phyloP scores from a whole-genome alignment of 2,113 vertebrate genomes.

The Serilophus lunatus region DNA sequence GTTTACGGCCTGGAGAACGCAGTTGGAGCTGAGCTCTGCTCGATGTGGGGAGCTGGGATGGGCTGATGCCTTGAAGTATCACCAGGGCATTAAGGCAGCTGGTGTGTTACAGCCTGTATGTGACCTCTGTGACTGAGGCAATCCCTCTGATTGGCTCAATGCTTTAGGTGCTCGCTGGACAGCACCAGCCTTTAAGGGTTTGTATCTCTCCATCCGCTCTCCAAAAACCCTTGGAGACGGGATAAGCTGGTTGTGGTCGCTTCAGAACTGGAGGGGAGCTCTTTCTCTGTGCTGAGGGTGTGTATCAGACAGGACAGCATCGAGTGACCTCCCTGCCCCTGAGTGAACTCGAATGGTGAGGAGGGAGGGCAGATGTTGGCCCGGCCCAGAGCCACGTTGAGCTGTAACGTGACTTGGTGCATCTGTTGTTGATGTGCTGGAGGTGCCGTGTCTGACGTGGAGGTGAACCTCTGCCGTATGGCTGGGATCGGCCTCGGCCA shows the following conservation, averaged over 20 bases:
- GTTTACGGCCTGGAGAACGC: not conserved
- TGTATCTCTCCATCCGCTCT: not conserved
- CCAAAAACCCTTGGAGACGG: not conserved
- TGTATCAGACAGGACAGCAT: no score
- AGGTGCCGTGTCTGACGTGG: not conserved
- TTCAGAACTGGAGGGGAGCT: not conserved
- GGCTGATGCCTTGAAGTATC: not conserved
- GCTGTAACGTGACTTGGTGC: not conserved
- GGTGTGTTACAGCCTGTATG: not conserved
- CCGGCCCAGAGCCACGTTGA: not conserved
- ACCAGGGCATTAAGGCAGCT: not conserved
- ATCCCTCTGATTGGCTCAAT: rapidly evolving
- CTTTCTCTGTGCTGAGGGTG: not conserved
- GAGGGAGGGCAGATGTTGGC: not conserved
- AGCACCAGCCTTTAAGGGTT: not conserved
- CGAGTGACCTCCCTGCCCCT: not conserved
- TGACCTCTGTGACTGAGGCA: not conserved
- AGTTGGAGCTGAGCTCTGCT: not conserved
- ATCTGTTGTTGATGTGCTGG: not conserved
- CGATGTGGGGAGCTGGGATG: rapidly evolving
- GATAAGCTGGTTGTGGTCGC: not conserved
- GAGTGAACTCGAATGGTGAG: rapidly evolving
- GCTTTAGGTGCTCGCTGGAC: not conserved
- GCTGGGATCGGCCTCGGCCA: rapidly evolving
- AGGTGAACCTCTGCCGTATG: not conserved